Evolutionary conservation across 23 tunicate species (phyloP), one percentile per base, ranked within the genome.

Genomic region (Styela clava): DNA sequence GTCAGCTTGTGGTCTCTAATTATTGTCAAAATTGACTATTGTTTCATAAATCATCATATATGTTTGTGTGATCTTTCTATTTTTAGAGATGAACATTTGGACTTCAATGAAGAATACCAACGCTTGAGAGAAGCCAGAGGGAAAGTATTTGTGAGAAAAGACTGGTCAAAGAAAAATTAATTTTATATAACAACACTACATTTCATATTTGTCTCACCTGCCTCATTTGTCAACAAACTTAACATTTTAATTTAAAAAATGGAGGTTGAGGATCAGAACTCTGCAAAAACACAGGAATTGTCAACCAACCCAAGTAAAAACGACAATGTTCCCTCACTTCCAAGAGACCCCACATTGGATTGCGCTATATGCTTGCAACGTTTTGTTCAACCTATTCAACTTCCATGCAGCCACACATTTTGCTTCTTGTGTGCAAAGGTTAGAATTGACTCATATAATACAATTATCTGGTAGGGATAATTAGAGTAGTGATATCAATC

Each of bases 351-450:
- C 19, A 64, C 69, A 19, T 20, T 81, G 9, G 95, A 89, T 33
- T 89, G 95, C 79, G 95, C 95, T 24, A 85, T 89, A 18, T 89
- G 95, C 71, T 71, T 89, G 18, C 95, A 85, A 74, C 87, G 86
- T 34, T 89, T 86, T 65, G 72, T 89, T 82, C 95, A 89, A 62
- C 98, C 94, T 0, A 89, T 88, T 21, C 69, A 82, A 52, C 71
- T 88, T 12, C 97, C 97, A 27, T 92, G 97, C 33, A 74, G 79
- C 69, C 97, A 92, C 69, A 85, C 86, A 22, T 92, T 92, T 63
- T 92, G 97, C 79, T 92, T 86, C 78, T 62, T 92, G 63, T 92
- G 97, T 79, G 91, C 91, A 25, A 92, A 89, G 81, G 95, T 82
- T 73, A 69, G 62, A 28, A 28, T 9, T n/a, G 19, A n/a, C 20